A percentile compares a stretch with the other conserved stretches of the same genome.
Conservation (phyloP, 2,113 vertebrate species). For the Prochilodus magdalenae region DNA sequence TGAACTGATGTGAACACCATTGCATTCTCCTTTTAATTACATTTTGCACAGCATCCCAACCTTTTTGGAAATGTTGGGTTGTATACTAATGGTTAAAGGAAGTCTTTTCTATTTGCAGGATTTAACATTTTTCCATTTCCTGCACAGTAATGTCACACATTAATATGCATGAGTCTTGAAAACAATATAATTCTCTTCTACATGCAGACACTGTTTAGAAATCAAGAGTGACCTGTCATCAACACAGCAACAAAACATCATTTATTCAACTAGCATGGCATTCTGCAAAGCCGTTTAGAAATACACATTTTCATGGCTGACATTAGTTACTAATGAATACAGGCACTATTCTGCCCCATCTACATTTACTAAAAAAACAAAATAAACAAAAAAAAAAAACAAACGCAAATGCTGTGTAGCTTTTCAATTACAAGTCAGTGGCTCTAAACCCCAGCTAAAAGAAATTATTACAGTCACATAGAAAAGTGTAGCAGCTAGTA, state of each 20-base stretch:
- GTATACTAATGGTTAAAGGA: background rate
- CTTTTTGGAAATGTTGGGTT: no score
- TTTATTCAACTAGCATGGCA: background rate
- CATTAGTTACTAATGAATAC: background rate
- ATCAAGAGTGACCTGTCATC: background rate
- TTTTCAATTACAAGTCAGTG: constrained; percentile 3
- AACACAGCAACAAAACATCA: background rate
- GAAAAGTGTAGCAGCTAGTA: background rate
- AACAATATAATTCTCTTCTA: background rate
- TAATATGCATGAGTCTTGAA: constrained; percentile 19
- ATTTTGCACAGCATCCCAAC: no score
- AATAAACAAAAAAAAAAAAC: constrained; percentile 1
- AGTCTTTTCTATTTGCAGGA: background rate
- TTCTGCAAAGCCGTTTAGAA: background rate
- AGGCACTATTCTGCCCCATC: background rate
- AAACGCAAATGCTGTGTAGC: background rate
- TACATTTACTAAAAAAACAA: background rate
- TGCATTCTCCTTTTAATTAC: no score
- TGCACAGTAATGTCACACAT: constrained; percentile 10
- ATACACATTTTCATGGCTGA: background rate
- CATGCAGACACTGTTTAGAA: background rate
- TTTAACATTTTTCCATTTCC: constrained; percentile 16
- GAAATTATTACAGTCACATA: background rate
- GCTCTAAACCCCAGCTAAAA: background rate
- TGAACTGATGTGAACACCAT: background rate